Percentiles rank a stretch among this genome's conserved stretches.
phyloP scores from a whole-genome alignment of 2,797 vertebrate genomes.

The Zenarchopterus dispar region DNA sequence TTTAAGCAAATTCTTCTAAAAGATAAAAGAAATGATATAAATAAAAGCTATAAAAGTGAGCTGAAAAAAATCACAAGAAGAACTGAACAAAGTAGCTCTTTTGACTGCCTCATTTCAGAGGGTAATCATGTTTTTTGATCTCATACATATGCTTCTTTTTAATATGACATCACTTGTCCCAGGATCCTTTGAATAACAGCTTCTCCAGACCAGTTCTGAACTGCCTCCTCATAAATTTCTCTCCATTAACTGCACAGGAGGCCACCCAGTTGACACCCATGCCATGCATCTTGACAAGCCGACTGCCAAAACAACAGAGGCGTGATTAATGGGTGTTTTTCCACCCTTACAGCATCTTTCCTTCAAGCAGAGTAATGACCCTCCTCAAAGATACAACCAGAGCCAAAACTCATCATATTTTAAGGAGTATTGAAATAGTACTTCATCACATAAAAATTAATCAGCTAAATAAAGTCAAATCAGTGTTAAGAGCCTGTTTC shows the following conservation, averaged over 20 bases:
- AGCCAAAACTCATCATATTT: slow-evolving; percentile 50
- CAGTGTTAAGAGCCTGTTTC: slow-evolving; percentile 14
- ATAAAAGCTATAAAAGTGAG: too few species aligned
- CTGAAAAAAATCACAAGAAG: too few species aligned
- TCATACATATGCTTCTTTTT: slow-evolving; percentile 44
- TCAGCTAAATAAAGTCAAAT: slow-evolving; percentile 34
- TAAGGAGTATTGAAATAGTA: slow-evolving; percentile 39
- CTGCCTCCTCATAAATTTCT: slow-evolving; percentile 52
- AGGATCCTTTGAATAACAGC: slow-evolving; percentile 45
- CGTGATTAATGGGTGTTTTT: slow-evolving; percentile 76
- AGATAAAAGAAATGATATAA: too few species aligned
- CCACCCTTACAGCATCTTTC: slow-evolving; percentile 51
- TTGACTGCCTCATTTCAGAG: background rate
- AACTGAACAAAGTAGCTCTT: too few species aligned
- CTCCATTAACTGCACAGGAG: slow-evolving; percentile 37
- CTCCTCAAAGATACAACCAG: slow-evolving; percentile 42
- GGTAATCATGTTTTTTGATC: slow-evolving; percentile 28
- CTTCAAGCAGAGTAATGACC: slow-evolving; percentile 64
- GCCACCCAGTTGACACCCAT: slow-evolving; percentile 62
- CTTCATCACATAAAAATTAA: slow-evolving; percentile 36
- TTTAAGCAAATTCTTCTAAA: too few species aligned
- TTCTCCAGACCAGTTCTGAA: slow-evolving; percentile 5
- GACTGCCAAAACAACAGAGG: slow-evolving; percentile 66
- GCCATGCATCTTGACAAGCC: slow-evolving; percentile 56
- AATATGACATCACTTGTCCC: slow-evolving; percentile 20